These are phyloP conservation scores for Alviniconcha marisindica DNA, from an alignment of 1,140 invertebrate genomes.

Conservation along the genomic window DNA sequence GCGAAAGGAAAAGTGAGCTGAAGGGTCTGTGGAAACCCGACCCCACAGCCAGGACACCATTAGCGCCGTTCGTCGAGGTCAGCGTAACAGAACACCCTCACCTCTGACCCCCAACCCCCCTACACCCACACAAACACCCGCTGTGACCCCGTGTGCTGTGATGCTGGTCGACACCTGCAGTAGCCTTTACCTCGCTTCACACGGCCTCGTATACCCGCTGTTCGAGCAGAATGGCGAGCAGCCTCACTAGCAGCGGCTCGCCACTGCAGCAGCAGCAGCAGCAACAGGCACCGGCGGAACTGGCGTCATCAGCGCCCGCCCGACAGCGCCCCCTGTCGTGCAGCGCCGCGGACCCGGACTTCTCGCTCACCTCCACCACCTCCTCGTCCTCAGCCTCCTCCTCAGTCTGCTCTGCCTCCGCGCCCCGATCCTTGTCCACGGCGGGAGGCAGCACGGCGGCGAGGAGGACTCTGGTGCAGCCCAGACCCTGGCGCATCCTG, in stretches of 20 bases:
- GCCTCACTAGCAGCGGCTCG: neutral
- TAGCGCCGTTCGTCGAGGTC: no score
- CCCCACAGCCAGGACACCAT: no score
- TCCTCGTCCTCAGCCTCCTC: neutral
- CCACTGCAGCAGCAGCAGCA: neutral
- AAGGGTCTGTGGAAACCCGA: no score
- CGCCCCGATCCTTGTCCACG: neutral
- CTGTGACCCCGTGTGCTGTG: neutral
- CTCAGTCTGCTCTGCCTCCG: neutral
- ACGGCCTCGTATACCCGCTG: no score
- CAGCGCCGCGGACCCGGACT: neutral
- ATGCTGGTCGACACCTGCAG: no score
- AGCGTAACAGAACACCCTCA: no score
- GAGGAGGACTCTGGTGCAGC: constrained; percentile 7
- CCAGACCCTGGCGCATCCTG: neutral
- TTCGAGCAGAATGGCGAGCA: neutral
- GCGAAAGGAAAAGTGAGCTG: no score
- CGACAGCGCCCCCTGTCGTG: neutral
- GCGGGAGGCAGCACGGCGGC: neutral
- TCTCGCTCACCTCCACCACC: neutral
- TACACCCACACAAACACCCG: neutral
- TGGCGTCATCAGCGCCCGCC: no score
- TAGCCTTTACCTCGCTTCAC: neutral
- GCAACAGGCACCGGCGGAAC: neutral
- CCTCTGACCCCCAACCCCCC: neutral